These are phyloP conservation scores for Lagodon rhomboides DNA, from an alignment of 2,797 vertebrate genomes.

Conservation along the genomic window DNA sequence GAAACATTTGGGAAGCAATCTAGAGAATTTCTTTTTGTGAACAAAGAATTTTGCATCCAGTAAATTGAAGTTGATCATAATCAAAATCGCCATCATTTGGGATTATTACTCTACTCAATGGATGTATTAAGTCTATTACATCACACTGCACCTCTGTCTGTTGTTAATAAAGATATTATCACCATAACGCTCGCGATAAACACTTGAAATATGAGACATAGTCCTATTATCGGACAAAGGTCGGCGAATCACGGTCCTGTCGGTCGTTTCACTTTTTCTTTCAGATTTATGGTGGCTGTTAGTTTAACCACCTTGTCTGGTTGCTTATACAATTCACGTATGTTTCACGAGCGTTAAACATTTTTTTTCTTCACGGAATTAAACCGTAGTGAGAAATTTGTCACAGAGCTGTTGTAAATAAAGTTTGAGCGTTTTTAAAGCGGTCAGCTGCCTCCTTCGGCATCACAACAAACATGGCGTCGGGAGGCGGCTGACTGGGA, in stretches of 20 bases:
- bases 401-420: constrained; percentile 59
- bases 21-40: too few relatives aligned
- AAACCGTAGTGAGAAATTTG: background rate
- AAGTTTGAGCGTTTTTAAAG: constrained; percentile 66
- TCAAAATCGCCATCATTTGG: too few relatives aligned
- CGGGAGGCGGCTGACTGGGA: constrained; percentile 15
- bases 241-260: background rate
- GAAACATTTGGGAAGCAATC: too few relatives aligned
- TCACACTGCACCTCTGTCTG: background rate
- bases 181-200: background rate
- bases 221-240: constrained; percentile 3
- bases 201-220: background rate
- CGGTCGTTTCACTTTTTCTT: background rate
- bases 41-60: too few relatives aligned
- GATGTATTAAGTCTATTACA: background rate
- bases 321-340: rapidly evolving
- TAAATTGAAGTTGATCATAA: too few relatives aligned
- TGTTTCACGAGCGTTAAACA: background rate
- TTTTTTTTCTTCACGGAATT: background rate
- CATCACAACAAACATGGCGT: constrained; percentile 85
- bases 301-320: too few relatives aligned
- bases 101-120: background rate
- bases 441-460: constrained; percentile 56
- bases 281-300: background rate
- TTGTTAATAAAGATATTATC: background rate